Evolutionary conservation across 1,140 invertebrate genomes (phyloP), one percentile per base, ranked within the genome.

Genomic region (Drosophila bifasciata): DNA sequence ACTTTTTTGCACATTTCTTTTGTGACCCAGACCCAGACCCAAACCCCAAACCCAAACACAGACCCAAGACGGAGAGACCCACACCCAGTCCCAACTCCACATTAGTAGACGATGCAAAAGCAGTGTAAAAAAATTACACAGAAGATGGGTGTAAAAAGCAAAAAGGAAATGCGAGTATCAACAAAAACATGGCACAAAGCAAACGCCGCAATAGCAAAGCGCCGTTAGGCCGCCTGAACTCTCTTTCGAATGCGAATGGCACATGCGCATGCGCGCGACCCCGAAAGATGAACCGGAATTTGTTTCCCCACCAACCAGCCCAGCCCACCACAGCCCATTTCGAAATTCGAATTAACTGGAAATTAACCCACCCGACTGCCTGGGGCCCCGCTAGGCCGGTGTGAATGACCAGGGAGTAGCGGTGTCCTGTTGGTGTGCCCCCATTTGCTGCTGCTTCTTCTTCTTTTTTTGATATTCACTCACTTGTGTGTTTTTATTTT

Each of bases 1-100:
- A 21, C n/a, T 57, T 68, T 57, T 66, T 76, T 66, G 73, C 17
- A 36, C 76, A 79, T 77, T 85, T 81, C 81, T 80, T 81, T 86
- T 81, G 74, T 88, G 76, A 74, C 70, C 66, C 76, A 71, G 46
- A 76, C 71, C 45, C 25, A 69, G 36, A 48, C 51, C 8, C 68
- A 64, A 11, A 36, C 8, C 36, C 17, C 43, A 58, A 48, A 60
- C 58, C 46, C n/a, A 45, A 1, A 25, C 15, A 9, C 32, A 9
- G 21, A 45, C 11, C 11, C 28, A 43, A 58, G 49, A 52, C 28
- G 9, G 28, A 28, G 28, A 28, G 28, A 28, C 23, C 15, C 39
- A 52, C 49, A 52, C 45, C 40, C 61, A 50, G 53, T n/a, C 62
- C 55, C 71, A 71, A 55, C 50, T 15, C 36, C 5, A 11, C 49